Evolutionary conservation across 2,888 invertebrate genomes (phyloP).

Genomic region (Ophraella communa): DNA sequence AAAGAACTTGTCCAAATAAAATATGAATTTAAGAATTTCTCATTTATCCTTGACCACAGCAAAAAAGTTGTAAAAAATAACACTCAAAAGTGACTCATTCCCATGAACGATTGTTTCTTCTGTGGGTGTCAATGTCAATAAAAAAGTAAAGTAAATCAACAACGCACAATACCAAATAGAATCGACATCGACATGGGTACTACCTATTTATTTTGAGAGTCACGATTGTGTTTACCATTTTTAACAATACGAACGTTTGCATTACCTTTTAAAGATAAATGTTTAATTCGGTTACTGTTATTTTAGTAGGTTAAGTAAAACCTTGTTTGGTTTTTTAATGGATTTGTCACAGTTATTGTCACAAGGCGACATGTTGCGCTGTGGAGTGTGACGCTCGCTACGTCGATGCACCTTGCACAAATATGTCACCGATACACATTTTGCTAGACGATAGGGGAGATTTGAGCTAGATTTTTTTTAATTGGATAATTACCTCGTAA

Average conservation of each 20-base stretch:
- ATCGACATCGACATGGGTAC: neutral
- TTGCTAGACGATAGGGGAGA: neutral
- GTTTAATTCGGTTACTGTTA: neutral
- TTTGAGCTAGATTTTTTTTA: neutral
- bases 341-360: slow-evolving; percentile 13
- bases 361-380: neutral
- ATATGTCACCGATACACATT: neutral
- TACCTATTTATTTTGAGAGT: neutral
- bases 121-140: neutral
- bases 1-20: neutral
- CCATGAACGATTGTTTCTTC: neutral
- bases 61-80: neutral
- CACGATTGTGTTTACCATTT: neutral
- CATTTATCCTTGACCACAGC: neutral
- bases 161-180: neutral
- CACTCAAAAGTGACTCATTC: neutral
- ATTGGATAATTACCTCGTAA: too few relatives aligned
- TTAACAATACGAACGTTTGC: neutral
- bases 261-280: neutral
- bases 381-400: slow-evolving; percentile 3
- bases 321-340: slow-evolving; percentile 19
- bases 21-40: neutral
- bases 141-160: neutral
- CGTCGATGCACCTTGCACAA: slow-evolving; percentile 9
- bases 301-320: slow-evolving; percentile 3